Evolutionary conservation across 2,888 invertebrate species (phyloP), one percentile per base, ranked within the genome.

Genomic region (Tanytarsus gracilentus): DNA sequence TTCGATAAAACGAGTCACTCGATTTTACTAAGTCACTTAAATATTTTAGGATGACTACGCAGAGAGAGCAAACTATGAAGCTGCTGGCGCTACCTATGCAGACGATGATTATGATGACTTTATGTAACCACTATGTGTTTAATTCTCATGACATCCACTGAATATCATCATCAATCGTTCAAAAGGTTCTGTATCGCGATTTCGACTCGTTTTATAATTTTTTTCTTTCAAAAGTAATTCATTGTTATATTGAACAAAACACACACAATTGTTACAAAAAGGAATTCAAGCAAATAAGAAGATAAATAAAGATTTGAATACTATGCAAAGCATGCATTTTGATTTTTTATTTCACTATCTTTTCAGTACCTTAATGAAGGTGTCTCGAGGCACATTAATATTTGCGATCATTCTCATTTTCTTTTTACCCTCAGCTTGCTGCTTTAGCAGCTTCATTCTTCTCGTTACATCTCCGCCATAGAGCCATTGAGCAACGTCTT

Each of bases 391-490:
- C 65, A 98, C 78, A 67, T 86, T 83, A 65, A 99, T 87, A 70
- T 92, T 93, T 51, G 94, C 96, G 62, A 96, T 79, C 78, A 85
- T 84, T 68, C 88, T 82, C 90, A 98, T 88, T 72, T 85, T 85
- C 73, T 90, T 92, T 72, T 98, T 98, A 6, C 97, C 97, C 67
- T 94, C 94, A 0, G 88, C 80, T 77, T 99, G 98, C 68, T 87
- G 83, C 63, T 84, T 85, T 18, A 98, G 72, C 29, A 98, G 76
- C 71, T 98, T 98, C 79, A 85, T 90, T 70, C 85, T 82, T 66
- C 98, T 78, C 0, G 90, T 89, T 2, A 91, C 78, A 74, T 97
- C 97, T 14, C 95, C 95, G 1, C 96, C 97, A 70, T 95, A 91
- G 48, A 58, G 56, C 21, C 30, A 29, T 9, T 44, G 50, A 30